Evolutionary conservation across 2,888 invertebrate species (phyloP), one percentile per base, ranked within the genome.

Genomic region (Calliopum simillimum): DNA sequence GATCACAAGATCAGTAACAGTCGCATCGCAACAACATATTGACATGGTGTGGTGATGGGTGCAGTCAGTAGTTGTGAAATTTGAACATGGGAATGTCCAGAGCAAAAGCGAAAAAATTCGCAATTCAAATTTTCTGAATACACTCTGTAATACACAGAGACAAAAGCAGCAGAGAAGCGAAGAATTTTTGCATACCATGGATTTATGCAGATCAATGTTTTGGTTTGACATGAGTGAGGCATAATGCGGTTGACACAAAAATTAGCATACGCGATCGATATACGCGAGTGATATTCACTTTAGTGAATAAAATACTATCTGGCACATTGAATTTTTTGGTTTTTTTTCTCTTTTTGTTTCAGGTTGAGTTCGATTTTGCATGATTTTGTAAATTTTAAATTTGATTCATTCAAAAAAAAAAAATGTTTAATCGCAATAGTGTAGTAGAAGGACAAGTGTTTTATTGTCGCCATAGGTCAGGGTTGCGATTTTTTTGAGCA

Each of bases 91-190:
- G 47, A 58, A 67, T 59, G 67, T 49, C 67, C 59, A 53, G 12
- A n/a, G n/a, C n/a, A n/a, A n/a, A n/a, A n/a, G n/a, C n/a, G n/a
- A 19, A 13, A 67, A 49, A 78, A 76, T 81, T 84, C 80, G 83
- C 81, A 83, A 84, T 83, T 84, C 84, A 83, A 83, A 83, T 77
- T 83, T 77, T 84, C 76, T 71, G 81, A 79, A 82, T 82, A 55
- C 25, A 46, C 44, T 14, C 43, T 25, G 44, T 21, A 16, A 43
- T 21, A 65, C 21, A n/a, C n/a, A n/a, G n/a, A n/a, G n/a, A n/a
- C n/a, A n/a, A n/a, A 19, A 47, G n/a, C 33, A 25, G 49, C 8
- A 23, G 49, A 16, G 46, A 23, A 14, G 19, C 21, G 58, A 13
- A 33, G 23, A 33, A 47, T 19, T 67, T n/a, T 59, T 67, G 67